Evolutionary conservation across 2,797 vertebrate genomes (phyloP).

Genomic region (Pantherophis vulpinus): DNA sequence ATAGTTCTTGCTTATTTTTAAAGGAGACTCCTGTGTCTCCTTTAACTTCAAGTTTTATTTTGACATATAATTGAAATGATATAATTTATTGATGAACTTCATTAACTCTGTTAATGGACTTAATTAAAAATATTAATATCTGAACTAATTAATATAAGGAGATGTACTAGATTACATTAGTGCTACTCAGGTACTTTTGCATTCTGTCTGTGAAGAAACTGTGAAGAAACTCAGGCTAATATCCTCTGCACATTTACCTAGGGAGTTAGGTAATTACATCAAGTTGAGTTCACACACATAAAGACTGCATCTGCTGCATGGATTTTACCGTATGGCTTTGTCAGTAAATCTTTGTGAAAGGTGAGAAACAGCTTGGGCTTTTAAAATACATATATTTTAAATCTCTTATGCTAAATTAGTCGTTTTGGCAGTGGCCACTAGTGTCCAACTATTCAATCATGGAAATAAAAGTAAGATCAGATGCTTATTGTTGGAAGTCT

Average conservation of each 20-base stretch:
- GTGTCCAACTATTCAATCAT: neutral
- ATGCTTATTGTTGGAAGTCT: neutral
- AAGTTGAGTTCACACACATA: neutral
- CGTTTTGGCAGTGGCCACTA: neutral
- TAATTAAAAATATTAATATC: neutral
- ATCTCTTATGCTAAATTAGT: neutral
- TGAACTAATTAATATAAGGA: neutral
- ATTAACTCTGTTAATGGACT: neutral
- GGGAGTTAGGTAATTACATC: neutral
- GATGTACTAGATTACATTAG: too few relatives aligned
- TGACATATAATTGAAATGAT: neutral
- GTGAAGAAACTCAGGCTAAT: neutral
- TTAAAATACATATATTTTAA: neutral
- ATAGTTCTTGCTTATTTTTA: neutral
- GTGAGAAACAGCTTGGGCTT: neutral
- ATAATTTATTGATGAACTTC: neutral
- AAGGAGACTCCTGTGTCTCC: neutral
- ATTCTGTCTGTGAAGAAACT: neutral
- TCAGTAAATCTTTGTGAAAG: neutral
- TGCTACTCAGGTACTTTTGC: neutral
- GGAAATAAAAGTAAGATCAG: neutral
- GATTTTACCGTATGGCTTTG: neutral
- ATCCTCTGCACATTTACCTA: neutral
- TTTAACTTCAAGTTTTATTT: neutral
- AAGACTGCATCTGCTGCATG: neutral